Percentiles rank a stretch among this genome's conserved stretches.
Conservation (phyloP, 1,140 invertebrate genomes). For the Lepidotrigona ventralis region DNA sequence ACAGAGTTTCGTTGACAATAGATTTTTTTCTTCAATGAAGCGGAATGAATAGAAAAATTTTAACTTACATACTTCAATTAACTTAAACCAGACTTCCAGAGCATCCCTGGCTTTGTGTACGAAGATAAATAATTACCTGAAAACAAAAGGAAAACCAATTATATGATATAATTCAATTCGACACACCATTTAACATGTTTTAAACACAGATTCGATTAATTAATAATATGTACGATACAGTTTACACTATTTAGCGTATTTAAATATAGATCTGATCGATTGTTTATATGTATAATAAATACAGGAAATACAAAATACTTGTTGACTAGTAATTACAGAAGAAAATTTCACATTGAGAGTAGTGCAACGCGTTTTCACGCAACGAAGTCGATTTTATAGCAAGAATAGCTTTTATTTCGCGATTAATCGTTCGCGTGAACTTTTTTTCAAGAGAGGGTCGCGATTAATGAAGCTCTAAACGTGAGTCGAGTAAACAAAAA, state of each 20-base stretch:
- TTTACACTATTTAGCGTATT: too few species aligned
- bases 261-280: too few species aligned
- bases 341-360: not conserved
- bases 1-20: not conserved
- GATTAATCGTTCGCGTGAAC: constrained; percentile 9
- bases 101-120: not conserved
- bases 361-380: not conserved
- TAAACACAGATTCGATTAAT: too few species aligned
- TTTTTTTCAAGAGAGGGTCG: constrained; percentile 13
- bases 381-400: not conserved
- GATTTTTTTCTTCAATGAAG: not conserved
- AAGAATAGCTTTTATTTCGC: constrained; percentile 11
- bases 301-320: too few species aligned
- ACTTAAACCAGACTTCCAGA: not conserved
- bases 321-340: not conserved
- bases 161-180: not conserved
- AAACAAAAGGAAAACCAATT: not conserved
- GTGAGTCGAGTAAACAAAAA: constrained; percentile 27
- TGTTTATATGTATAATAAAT: too few species aligned
- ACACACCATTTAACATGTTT: too few species aligned
- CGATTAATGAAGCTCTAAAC: constrained; percentile 16
- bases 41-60: not conserved
- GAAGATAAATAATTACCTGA: not conserved
- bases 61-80: not conserved
- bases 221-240: too few species aligned